Base-by-base conservation (phyloP, 2,888 invertebrate genomes). In the Cylindroiulus punctatus region DNA sequence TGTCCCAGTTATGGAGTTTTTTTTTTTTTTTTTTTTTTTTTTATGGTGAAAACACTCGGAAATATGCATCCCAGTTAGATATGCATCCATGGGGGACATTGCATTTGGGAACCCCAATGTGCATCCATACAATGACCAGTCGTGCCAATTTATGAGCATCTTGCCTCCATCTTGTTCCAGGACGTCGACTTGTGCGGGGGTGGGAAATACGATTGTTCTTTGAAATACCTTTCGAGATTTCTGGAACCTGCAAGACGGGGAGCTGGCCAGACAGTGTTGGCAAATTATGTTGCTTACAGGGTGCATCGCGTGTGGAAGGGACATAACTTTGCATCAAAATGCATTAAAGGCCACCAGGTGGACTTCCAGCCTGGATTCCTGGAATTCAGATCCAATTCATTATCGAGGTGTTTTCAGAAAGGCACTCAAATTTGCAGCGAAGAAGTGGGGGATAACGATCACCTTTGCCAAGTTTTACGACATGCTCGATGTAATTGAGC, bases 81-180 rank as follows among this genome's bases (percentile, higher is more conserved):
- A n/a, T n/a, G n/a, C n/a, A n/a, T n/a, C n/a, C n/a, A n/a, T n/a
- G n/a, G n/a, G n/a, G n/a, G n/a, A n/a, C n/a, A n/a, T n/a, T n/a
- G n/a, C n/a, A n/a, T n/a, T n/a, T n/a, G n/a, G n/a, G n/a, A n/a
- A n/a, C n/a, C n/a, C n/a, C n/a, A n/a, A n/a, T n/a, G n/a, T n/a
- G n/a, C n/a, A n/a, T n/a, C n/a, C n/a, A n/a, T n/a, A n/a, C n/a
- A n/a, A n/a, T n/a, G n/a, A n/a, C n/a, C 10, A 10, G 42, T 42
- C 42, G 10, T 5, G 5, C 1, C 14, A 47, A n/a, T 57, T 57
- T 57, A 22, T 57, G 57, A 57, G n/a, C n/a, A 22, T 57, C 57
- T n/a, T n/a, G n/a, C 57, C 57, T 57, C 19, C n/a, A 57, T 57
- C n/a, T 57, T 57, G 57, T n/a, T 3, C n/a, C 57, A 57, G 57